Percentiles rank a stretch among this genome's conserved stretches.
Conservation (phyloP, 2,888 invertebrate genomes). For the Diadegma fenestrale region DNA sequence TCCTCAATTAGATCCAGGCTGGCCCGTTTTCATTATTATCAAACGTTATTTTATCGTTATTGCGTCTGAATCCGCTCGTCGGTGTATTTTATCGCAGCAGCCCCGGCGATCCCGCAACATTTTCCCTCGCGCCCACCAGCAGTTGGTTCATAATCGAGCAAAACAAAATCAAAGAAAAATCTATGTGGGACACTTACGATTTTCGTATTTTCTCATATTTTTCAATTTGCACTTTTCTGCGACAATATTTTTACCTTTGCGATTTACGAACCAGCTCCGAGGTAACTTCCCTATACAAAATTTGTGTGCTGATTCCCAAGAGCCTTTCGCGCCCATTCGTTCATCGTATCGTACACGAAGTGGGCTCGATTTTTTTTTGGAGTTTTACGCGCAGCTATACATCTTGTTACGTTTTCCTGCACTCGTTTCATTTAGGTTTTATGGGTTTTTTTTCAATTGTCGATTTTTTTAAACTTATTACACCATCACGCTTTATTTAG, state of each 20-base stretch:
- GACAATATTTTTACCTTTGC: not conserved
- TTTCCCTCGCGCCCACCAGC: not conserved
- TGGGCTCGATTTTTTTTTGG: not conserved
- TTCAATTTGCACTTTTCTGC: not conserved
- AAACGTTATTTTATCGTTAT: not conserved
- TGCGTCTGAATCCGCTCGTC: not conserved
- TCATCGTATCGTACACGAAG: not conserved
- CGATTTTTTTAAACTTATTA: too few relatives aligned
- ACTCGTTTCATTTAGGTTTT: not conserved
- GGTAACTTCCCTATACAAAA: not conserved
- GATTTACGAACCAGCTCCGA: conserved; percentile 5
- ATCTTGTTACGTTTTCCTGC: not conserved
- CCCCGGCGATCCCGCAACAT: not conserved
- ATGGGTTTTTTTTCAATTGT: not conserved
- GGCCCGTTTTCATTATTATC: conserved; percentile 28
- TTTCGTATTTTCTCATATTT: not conserved
- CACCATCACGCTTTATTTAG: too few relatives aligned
- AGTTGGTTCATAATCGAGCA: not conserved
- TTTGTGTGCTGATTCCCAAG: not conserved
- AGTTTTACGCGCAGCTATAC: not conserved
- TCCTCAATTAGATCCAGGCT: conserved; percentile 67
- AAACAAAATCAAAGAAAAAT: not conserved
- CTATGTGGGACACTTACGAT: not conserved
- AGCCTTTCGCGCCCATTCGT: not conserved
- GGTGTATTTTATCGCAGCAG: not conserved